Percentiles rank a stretch among this genome's conserved stretches.
These are phyloP conservation scores for Sebastes jordani DNA, from an alignment of 2,797 vertebrate species.

Conservation along the genomic window DNA sequence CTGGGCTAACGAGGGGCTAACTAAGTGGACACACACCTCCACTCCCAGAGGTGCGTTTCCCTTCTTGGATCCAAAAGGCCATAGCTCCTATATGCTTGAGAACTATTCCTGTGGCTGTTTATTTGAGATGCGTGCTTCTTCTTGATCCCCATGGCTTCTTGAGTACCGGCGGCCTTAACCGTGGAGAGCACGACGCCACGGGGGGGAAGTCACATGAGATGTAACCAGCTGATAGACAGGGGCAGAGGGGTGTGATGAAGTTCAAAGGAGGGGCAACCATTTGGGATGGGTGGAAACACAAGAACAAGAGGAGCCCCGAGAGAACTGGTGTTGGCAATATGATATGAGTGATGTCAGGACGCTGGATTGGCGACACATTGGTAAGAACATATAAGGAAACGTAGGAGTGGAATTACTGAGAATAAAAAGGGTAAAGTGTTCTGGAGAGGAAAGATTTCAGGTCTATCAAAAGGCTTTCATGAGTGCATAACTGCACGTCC, in stretches of 20 bases:
- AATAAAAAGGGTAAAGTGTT: conserved; percentile 33
- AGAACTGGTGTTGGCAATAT: conserved; percentile 59
- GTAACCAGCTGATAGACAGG: conserved; percentile 50
- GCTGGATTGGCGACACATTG: conserved; percentile 33
- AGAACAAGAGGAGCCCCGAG: conserved; percentile 42
- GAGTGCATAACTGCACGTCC: neutral
- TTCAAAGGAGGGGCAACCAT: conserved; percentile 51
- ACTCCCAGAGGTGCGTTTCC: neutral
- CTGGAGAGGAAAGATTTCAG: conserved; percentile 7
- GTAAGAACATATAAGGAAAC: conserved; percentile 35
- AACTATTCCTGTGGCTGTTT: conserved; percentile 79
- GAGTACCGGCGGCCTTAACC: conserved; percentile 13
- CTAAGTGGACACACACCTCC: neutral
- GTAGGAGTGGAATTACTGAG: conserved; percentile 61
- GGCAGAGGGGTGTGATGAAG: conserved; percentile 41
- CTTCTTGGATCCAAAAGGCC: neutral
- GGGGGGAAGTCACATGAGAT: conserved; percentile 44
- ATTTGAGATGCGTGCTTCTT: conserved; percentile 65
- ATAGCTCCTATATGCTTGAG: neutral
- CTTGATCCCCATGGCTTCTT: conserved; percentile 31
- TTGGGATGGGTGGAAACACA: conserved; percentile 54
- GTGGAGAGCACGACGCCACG: neutral
- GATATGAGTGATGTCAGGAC: conserved; percentile 74
- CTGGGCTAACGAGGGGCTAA: neutral
- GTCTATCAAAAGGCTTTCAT: neutral